Percentiles rank a stretch among this genome's conserved stretches.
Conservation (phyloP, 2,797 vertebrate species). For the Salmo trutta region DNA sequence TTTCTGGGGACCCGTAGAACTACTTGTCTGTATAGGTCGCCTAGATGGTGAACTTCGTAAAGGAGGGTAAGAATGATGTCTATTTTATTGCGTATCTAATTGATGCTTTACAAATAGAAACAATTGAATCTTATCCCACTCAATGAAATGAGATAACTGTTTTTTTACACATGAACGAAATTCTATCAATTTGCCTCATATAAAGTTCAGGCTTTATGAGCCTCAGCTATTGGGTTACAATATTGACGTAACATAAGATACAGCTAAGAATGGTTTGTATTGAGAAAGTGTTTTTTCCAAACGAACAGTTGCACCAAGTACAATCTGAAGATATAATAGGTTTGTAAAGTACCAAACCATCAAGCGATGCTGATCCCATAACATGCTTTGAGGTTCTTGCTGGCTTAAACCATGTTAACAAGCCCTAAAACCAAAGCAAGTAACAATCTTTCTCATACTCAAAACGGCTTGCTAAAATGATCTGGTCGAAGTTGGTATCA, state of each 20-base stretch:
- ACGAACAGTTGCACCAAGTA: conserved; percentile 8
- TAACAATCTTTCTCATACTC: background rate
- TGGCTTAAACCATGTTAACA: conserved; percentile 49
- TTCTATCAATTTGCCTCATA: background rate
- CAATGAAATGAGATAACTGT: too few species aligned
- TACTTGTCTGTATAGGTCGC: background rate
- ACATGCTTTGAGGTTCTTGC: conserved; percentile 34
- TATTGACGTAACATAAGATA: background rate
- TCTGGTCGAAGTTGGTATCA: background rate
- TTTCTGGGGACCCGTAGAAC: background rate
- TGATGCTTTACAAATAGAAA: too few species aligned
- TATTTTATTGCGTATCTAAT: too few species aligned
- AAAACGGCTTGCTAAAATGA: background rate
- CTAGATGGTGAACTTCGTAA: too few species aligned
- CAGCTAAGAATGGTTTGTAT: background rate
- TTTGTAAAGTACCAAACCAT: conserved; percentile 37
- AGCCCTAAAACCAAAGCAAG: conserved; percentile 4
- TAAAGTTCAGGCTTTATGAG: background rate
- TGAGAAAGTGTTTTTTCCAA: background rate
- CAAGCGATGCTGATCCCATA: conserved; percentile 44
- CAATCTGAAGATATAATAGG: conserved; percentile 42
- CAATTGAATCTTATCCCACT: too few species aligned
- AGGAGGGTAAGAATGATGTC: too few species aligned
- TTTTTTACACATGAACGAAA: background rate
- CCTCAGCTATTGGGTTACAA: background rate